Evolutionary conservation across 2,888 invertebrate species (phyloP), one percentile per base, ranked within the genome.

Genomic region (Platycheirus rosarum): DNA sequence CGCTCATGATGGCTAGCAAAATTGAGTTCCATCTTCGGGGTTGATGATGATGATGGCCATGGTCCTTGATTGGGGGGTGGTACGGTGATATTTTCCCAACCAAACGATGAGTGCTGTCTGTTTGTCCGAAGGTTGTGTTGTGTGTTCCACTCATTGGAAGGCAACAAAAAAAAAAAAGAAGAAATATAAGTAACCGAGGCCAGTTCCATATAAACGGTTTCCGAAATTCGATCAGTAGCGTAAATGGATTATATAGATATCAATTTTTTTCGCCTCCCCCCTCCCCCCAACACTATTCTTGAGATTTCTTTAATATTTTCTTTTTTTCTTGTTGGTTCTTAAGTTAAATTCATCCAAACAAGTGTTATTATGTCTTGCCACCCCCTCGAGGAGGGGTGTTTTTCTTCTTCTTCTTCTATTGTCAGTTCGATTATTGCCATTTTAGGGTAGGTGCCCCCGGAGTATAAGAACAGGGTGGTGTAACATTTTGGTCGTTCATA

Each of bases 191-290:
- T 82, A 77, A 77, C 66, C 82, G 62, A 71, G 71, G 82, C 82
- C 76, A 77, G 82, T 77, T 77, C 71, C 68, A 82, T 73, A 71
- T 85, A 85, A 86, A 85, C 85, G 84, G 77, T 82, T 44, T 66
- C 79, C 80, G 85, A 85, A 85, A 86, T 86, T 85, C 85, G 84
- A 86, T 86, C 82, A 79, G 84, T 66, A 78, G 77, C 79, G 82
- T 85, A 86, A 86, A 86, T 86, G 86, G 85, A 85, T 86, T 86
- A 85, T 86, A 84, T 79, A 82, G 84, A 84, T 82, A 84, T 80
- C 75, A 84, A 79, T 76, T 84, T 79, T 84, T 73, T 77, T 44
- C n/a, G n/a, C n/a, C n/a, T n/a, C n/a, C n/a, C n/a, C n/a, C n/a
- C n/a, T n/a, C n/a, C 63, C 60, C 77, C 70, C 32, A 70, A 53